Conservation (phyloP, 2,113 vertebrate species). For the Plecturocebus donacophilus region DNA sequence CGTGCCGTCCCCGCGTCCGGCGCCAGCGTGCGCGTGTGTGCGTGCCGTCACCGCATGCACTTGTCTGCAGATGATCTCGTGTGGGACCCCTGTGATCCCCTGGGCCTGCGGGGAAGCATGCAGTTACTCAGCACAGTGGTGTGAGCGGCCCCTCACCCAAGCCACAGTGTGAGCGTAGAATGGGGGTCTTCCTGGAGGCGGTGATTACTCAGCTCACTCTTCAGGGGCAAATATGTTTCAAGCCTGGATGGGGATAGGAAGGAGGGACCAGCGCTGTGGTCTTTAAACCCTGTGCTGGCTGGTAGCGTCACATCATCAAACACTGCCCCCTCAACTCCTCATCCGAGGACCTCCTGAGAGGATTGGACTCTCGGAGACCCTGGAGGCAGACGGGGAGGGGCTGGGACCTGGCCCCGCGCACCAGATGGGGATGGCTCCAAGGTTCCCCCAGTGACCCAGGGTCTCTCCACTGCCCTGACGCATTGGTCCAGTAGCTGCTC, state of each 20-base stretch:
- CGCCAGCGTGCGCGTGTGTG: too few species aligned
- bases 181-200: neutral
- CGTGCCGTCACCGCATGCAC: neutral
- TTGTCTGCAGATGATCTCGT: neutral
- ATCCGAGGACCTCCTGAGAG: neutral
- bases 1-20: too few species aligned
- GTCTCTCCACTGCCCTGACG: neutral
- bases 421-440: neutral
- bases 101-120: too few species aligned
- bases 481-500: neutral
- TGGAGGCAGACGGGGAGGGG: neutral
- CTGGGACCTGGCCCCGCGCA: neutral
- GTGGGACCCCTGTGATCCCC: neutral
- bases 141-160: neutral
- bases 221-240: neutral
- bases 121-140: fast-evolving
- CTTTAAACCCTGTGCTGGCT: neutral
- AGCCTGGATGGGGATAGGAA: neutral
- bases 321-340: neutral
- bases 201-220: neutral
- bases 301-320: neutral
- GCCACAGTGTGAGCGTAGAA: neutral
- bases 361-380: neutral
- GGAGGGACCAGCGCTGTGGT: neutral
- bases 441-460: neutral